Evolutionary conservation across 2,797 vertebrate species (phyloP), one percentile per base, ranked within the genome.

Genomic region (Thamnophis elegans): DNA sequence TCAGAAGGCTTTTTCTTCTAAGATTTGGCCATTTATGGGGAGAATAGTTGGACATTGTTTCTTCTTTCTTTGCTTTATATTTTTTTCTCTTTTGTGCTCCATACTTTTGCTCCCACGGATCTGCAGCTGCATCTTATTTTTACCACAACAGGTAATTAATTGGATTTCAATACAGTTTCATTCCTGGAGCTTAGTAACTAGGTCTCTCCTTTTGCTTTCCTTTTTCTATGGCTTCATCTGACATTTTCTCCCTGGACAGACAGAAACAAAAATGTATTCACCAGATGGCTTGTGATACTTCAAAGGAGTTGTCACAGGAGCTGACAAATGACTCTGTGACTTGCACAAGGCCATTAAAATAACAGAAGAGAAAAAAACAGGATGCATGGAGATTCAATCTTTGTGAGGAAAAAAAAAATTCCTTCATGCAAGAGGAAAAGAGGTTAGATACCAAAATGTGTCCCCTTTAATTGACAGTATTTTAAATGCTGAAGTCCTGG

Each of bases 281-380:
- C 93, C 92, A 93, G 86, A 93, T 91, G 90, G 28, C 68, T 5
- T 65, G 60, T 58, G 91, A 90, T 82, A 92, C 60, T n/a, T 94
- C 90, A 94, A 92, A 92, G 56, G n/a, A 87, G 10, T 89, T 93
- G 26, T 93, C 91, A 8, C 32, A 89, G 90, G 0, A 2, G 20
- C 85, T 94, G 87, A 93, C 8, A 89, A 90, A 94, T 54, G 51
- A 89, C 6, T 20, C 90, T 91, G 55, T 26, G 1, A 32, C 91
- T 88, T 65, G 59, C 12, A 90, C 6, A 87, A 89, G 87, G 20
- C 11, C 5, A 60, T 90, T 90, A 56, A 25, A 54, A 42, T 65
- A 53, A 42, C 56, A 91, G 87, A 56, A 54, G 20, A 90, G 90
- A 62, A 55, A 62, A 92, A 92, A 58, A 26, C 22, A 0, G 86